Conservation (phyloP, 2,113 vertebrate genomes). For the Daphoenositta chrysoptera region DNA sequence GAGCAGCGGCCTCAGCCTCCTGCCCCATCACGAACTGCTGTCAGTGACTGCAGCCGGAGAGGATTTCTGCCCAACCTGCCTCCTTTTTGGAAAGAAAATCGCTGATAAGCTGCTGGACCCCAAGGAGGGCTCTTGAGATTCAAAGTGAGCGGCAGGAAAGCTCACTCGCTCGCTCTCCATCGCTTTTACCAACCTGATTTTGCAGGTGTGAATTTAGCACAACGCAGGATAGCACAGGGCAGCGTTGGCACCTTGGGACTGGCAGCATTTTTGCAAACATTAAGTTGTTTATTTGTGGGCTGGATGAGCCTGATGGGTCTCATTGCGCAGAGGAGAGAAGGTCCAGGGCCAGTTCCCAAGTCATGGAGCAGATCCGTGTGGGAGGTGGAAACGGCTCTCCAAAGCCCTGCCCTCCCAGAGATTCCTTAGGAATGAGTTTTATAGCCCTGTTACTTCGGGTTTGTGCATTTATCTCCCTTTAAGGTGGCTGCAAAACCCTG, state of each 20-base stretch:
- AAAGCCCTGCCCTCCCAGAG: not conserved
- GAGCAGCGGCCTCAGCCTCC: not conserved
- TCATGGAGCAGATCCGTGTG: rapidly evolving
- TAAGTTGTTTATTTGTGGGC: not conserved
- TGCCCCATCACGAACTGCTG: not conserved
- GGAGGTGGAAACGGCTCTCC: not conserved
- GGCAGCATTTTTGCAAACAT: not conserved
- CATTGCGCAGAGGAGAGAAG: not conserved
- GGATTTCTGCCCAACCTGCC: not conserved
- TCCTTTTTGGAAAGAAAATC: not conserved
- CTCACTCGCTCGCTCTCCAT: rapidly evolving
- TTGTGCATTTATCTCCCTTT: not conserved
- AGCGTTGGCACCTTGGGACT: not conserved
- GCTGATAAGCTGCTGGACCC: not conserved
- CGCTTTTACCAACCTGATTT: not conserved
- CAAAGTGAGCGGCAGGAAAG: not conserved
- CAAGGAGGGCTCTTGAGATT: not conserved
- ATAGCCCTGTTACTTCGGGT: rapidly evolving
- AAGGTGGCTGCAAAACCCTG: not conserved
- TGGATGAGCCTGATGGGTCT: not conserved
- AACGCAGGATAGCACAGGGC: not conserved
- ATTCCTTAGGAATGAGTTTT: not conserved
- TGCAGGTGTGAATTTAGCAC: not conserved
- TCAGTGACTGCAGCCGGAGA: rapidly evolving
- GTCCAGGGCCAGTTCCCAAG: not conserved